Percentiles rank a stretch among this genome's conserved stretches.
Evolutionary conservation across 2,888 invertebrate genomes (phyloP).

Genomic region (Candidula unifasciata): DNA sequence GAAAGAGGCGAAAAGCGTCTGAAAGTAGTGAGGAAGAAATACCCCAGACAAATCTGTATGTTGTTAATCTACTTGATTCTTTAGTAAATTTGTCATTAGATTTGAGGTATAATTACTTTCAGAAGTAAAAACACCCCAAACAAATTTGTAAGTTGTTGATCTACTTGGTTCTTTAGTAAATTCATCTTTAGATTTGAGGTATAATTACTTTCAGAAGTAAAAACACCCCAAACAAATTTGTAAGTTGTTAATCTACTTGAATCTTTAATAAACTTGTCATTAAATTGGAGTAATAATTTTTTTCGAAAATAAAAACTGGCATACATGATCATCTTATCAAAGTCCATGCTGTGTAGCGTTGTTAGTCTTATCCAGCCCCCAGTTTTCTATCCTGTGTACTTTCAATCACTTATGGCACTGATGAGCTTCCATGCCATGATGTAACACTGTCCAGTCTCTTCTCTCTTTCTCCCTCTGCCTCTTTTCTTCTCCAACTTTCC

Average conservation of each 20-base stretch:
- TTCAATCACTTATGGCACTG: too few species aligned
- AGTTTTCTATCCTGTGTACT: too few species aligned
- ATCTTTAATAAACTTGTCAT: not conserved
- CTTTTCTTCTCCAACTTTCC: too few species aligned
- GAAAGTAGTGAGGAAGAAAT: slow-evolving; percentile 61
- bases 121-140: slow-evolving; percentile 28
- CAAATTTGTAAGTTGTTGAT: not conserved
- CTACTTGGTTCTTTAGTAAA: not conserved
- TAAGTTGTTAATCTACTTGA: not conserved
- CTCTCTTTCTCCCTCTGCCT: too few species aligned
- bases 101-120: too few species aligned
- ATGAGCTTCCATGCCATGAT: too few species aligned
- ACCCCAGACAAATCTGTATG: not conserved
- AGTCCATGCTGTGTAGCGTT: too few species aligned
- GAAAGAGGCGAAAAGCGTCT: slow-evolving; percentile 65
- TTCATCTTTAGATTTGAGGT: not conserved
- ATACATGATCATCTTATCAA: too few species aligned
- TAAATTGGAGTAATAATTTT: not conserved
- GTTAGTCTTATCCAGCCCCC: too few species aligned
- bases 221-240: not conserved
- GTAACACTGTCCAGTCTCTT: too few species aligned
- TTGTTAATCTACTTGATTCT: not conserved
- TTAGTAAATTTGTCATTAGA: not conserved
- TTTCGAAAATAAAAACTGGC: not conserved
- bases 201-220: too few species aligned